Percentiles rank a stretch among this genome's conserved stretches.
Conservation (phyloP, 1,140 invertebrate species). For the Hyposmocoma kahamanoa region DNA sequence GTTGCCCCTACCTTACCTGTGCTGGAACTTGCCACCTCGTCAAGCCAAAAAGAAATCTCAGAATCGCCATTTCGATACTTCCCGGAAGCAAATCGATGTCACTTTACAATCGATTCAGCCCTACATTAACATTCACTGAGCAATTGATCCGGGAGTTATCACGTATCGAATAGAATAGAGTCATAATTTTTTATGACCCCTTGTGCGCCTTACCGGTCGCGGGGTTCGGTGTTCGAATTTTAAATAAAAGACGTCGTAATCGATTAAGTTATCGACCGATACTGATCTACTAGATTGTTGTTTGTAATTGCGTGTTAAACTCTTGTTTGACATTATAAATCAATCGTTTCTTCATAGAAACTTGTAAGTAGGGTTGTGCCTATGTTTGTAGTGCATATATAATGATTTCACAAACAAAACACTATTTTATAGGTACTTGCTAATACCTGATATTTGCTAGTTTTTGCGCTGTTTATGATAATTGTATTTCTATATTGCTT, state of each 20-base stretch:
- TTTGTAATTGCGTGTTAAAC: too few relatives aligned
- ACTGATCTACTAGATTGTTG: too few relatives aligned
- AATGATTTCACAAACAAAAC: too few relatives aligned
- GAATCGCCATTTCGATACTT: conserved; percentile 44
- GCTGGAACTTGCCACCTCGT: not conserved
- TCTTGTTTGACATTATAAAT: too few relatives aligned
- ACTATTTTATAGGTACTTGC: too few relatives aligned
- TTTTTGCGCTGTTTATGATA: too few relatives aligned
- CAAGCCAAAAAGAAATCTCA: conserved; percentile 16
- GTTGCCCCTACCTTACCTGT: too few relatives aligned
- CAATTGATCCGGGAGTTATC: conserved; percentile 59
- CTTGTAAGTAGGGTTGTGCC: too few relatives aligned
- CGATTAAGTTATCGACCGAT: conserved; percentile 11
- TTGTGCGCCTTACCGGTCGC: conserved; percentile 65
- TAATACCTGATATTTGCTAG: too few relatives aligned
- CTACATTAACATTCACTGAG: conserved; percentile 66
- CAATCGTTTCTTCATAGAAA: too few relatives aligned
- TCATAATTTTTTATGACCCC: conserved; percentile 68
- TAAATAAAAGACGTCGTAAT: conserved; percentile 36
- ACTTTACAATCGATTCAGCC: conserved; percentile 35
- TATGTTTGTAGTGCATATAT: too few relatives aligned
- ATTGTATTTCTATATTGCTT: too few relatives aligned
- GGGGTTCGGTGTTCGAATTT: conserved; percentile 53
- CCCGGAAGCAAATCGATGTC: conserved; percentile 61
- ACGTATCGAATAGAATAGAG: conserved; percentile 71